phyloP scores from a whole-genome alignment of 2,797 vertebrate genomes.

The Malacoctenus gilli region DNA sequence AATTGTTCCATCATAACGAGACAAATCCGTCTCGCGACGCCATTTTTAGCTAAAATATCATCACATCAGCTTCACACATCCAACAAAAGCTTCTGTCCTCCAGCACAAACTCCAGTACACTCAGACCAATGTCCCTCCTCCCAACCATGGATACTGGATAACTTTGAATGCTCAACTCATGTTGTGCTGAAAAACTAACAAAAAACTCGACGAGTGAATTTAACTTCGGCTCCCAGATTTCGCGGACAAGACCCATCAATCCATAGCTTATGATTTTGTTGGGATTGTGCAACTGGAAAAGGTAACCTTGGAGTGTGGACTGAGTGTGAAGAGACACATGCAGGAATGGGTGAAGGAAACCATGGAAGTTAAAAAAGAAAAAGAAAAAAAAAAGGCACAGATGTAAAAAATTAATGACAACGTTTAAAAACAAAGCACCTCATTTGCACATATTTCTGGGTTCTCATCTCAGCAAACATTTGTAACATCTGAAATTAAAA shows the following conservation, averaged over 20 bases:
- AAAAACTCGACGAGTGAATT: constrained; percentile 29
- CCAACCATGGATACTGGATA: constrained; percentile 9
- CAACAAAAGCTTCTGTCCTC: constrained; percentile 25
- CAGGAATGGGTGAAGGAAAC: constrained; percentile 50
- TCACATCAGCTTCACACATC: constrained; percentile 22
- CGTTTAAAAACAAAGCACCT: too few species aligned
- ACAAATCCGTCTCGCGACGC: constrained; percentile 24
- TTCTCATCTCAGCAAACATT: constrained; percentile 20
- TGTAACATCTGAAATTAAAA: constrained; percentile 7
- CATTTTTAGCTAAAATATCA: constrained; percentile 8
- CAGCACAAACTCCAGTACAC: constrained; percentile 20
- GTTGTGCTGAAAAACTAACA: constrained; percentile 27
- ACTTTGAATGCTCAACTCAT: constrained; percentile 20
- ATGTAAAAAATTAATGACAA: constrained; percentile 57
- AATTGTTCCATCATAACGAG: constrained; percentile 23
- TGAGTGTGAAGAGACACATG: constrained; percentile 14
- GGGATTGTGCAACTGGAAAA: constrained; percentile 68
- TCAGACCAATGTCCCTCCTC: constrained; percentile 23
- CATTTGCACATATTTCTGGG: background rate
- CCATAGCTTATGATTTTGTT: constrained; percentile 71
- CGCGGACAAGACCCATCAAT: constrained; percentile 46
- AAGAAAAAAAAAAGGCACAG: constrained; percentile 67
- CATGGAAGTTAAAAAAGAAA: constrained; percentile 32
- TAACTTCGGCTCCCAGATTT: constrained; percentile 53
- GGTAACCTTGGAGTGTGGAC: constrained; percentile 45